Evolutionary conservation across 2,888 invertebrate genomes (phyloP).

Genomic region (Eutolmus rufibarbis): DNA sequence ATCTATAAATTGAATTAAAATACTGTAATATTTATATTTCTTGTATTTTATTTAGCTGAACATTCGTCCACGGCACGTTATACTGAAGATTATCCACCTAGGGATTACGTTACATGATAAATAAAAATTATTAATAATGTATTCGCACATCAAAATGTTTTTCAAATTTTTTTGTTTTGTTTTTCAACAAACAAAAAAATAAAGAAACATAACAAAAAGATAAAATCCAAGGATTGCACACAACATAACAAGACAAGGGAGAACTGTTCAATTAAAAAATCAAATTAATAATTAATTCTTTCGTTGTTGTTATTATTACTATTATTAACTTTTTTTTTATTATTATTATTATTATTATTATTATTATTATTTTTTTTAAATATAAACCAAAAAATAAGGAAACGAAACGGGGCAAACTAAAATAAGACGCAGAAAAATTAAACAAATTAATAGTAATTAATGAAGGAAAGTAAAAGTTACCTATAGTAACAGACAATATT

Average conservation of each 20-base stretch:
- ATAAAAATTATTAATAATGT: not conserved
- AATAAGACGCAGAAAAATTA: not conserved
- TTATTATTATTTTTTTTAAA: no score
- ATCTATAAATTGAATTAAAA: not conserved
- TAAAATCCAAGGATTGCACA: not conserved
- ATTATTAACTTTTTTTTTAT: no score
- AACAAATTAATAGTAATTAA: not conserved
- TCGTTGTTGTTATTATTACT: no score
- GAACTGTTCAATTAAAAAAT: not conserved
- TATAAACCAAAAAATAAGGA: not conserved
- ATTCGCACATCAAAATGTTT: not conserved
- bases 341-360: no score
- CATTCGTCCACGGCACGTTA: constrained; percentile 57
- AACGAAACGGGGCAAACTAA: not conserved
- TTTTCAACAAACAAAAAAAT: not conserved
- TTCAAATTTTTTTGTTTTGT: not conserved
- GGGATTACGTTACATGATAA: constrained; percentile 61
- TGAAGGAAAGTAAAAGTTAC: not conserved
- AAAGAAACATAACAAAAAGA: not conserved
- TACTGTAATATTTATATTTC: no score
- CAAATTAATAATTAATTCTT: no score
- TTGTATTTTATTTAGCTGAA: constrained; percentile 47
- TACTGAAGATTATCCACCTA: constrained; percentile 58
- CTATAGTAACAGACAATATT: constrained; percentile 41
- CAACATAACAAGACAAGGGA: constrained; percentile 20